Percentiles rank a stretch among this genome's conserved stretches.
phyloP scores from a whole-genome alignment of 2,113 vertebrate species.

The Oryzias curvinotus region DNA sequence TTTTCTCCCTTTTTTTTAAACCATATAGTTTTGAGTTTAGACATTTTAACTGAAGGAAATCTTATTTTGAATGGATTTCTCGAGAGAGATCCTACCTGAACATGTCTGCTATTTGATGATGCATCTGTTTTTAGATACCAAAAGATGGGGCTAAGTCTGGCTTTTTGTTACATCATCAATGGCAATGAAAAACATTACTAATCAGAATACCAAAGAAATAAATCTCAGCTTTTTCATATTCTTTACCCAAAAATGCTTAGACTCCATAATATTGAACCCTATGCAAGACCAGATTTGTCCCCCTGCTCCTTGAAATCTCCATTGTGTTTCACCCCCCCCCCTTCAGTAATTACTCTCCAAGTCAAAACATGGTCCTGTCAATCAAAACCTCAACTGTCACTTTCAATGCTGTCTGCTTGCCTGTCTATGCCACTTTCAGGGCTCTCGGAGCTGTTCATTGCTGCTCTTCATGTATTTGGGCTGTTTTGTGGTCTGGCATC shows the following conservation, averaged over 20 bases:
- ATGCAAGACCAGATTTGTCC: slow-evolving; percentile 32
- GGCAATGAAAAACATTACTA: too few relatives aligned
- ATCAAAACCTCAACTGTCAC: slow-evolving; percentile 63
- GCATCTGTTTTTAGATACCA: too few relatives aligned
- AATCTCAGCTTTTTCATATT: too few relatives aligned
- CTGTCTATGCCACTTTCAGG: slow-evolving; percentile 60
- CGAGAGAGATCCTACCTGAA: too few relatives aligned
- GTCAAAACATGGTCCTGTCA: slow-evolving; percentile 64
- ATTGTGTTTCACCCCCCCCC: slow-evolving; percentile 47
- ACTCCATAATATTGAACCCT: slow-evolving; percentile 16
- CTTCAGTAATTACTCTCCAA: slow-evolving; percentile 67
- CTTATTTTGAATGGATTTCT: too few relatives aligned
- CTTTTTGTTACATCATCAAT: too few relatives aligned
- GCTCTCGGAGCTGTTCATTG: slow-evolving; percentile 52
- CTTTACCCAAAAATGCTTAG: neutral
- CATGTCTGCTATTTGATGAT: too few relatives aligned
- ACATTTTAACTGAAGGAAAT: too few relatives aligned
- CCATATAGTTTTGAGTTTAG: too few relatives aligned
- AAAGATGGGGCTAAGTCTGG: too few relatives aligned
- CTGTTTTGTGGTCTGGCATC: slow-evolving; percentile 4
- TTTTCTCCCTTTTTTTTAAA: too few relatives aligned
- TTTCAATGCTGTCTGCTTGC: slow-evolving; percentile 48
- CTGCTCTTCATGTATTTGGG: slow-evolving; percentile 17
- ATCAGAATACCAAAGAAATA: too few relatives aligned
- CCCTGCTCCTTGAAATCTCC: slow-evolving; percentile 37